These are phyloP conservation scores for Tyrophagus putrescentiae DNA, from an alignment of 1,140 invertebrate species.

Conservation along the genomic window DNA sequence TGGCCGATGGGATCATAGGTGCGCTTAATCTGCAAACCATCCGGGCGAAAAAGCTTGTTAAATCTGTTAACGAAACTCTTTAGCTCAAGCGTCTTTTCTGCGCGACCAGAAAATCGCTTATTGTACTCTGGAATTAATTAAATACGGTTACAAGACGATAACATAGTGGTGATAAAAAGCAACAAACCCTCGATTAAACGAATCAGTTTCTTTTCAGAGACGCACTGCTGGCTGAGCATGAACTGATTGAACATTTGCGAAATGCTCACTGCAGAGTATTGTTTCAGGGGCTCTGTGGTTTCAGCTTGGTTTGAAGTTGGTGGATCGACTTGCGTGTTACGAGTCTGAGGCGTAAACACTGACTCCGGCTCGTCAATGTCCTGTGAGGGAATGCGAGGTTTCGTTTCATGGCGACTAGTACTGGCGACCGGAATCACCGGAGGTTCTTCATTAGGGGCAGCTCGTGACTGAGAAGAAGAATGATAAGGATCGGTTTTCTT, in stretches of 20 bases:
- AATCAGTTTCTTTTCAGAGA: background rate
- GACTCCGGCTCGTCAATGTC: too few relatives aligned
- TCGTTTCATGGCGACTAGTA: too few relatives aligned
- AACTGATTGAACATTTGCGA: background rate
- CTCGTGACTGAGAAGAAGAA: too few relatives aligned
- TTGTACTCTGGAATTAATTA: background rate
- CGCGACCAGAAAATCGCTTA: background rate
- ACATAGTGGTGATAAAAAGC: background rate
- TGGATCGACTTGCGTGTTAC: too few relatives aligned
- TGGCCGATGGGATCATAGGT: background rate
- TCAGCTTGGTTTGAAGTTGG: background rate
- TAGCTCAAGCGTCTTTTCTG: background rate
- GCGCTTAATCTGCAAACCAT: background rate
- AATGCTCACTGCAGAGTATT: background rate
- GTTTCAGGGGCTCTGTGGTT: background rate
- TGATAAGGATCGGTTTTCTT: too few relatives aligned
- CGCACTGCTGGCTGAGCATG: constrained; percentile 3
- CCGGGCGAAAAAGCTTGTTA: background rate
- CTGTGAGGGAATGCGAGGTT: too few relatives aligned
- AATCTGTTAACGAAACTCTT: background rate
- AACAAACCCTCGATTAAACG: background rate
- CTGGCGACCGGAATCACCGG: too few relatives aligned
- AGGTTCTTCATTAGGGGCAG: too few relatives aligned
- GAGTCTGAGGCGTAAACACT: too few relatives aligned
- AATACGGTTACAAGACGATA: too few relatives aligned